Conservation (phyloP, 1,140 invertebrate species). For the Drosophila ficusphila region DNA sequence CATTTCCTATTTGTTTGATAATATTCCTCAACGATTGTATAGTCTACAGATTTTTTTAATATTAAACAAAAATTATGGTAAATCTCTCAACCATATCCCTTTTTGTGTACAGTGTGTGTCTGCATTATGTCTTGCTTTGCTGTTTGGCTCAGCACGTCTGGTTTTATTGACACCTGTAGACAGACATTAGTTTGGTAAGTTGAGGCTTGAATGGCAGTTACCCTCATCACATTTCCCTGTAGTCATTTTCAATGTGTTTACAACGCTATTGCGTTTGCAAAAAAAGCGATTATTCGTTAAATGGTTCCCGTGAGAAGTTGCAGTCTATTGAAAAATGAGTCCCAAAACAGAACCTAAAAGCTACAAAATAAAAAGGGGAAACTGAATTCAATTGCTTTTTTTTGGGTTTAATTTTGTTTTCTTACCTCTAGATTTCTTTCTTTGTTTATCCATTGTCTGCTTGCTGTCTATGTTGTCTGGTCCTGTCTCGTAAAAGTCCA, state of each 20-base stretch:
- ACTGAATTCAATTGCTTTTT: neutral
- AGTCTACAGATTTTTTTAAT: neutral
- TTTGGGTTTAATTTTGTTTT: neutral
- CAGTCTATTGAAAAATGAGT: neutral
- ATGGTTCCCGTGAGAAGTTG: neutral
- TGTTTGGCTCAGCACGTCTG: conserved; percentile 1
- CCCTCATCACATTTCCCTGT: conserved; percentile 20
- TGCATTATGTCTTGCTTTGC: conserved; percentile 25
- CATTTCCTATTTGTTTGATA: too few relatives aligned
- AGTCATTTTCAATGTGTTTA: conserved; percentile 21
- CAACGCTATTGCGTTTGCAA: neutral
- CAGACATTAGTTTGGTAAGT: conserved; percentile 19
- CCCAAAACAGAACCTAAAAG: neutral
- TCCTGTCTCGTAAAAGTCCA: conserved; percentile 28
- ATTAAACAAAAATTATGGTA: neutral
- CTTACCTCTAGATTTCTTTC: conserved; percentile 11
- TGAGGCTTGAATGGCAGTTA: conserved; percentile 20
- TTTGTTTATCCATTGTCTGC: conserved; percentile 30
- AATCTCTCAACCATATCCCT: neutral
- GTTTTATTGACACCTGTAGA: conserved; percentile 32
- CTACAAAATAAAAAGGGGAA: neutral
- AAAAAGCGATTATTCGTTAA: neutral
- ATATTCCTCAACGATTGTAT: too few relatives aligned
- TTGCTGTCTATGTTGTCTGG: conserved; percentile 9
- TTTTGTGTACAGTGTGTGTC: conserved; percentile 16